Percentiles rank a stretch among this genome's conserved stretches.
phyloP scores from a whole-genome alignment of 1,140 invertebrate genomes.

The Saxidomus purpurata region DNA sequence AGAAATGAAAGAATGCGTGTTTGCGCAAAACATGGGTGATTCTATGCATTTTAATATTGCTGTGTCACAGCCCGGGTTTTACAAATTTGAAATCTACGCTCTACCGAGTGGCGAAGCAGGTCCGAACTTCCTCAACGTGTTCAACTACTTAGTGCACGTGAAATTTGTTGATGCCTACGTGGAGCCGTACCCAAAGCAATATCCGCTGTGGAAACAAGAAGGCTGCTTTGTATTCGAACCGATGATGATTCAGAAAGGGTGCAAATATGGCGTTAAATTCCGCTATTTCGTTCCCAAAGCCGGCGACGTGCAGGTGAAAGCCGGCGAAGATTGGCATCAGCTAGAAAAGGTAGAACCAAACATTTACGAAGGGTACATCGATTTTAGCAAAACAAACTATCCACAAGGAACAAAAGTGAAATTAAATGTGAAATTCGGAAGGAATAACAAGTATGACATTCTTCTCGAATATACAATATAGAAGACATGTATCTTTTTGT shows the following conservation, averaged over 20 bases:
- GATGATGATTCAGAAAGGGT: conserved; percentile 75
- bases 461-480: conserved; percentile 81
- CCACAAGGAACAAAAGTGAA: conserved; percentile 80
- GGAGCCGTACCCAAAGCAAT: conserved; percentile 85
- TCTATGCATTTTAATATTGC: conserved; percentile 80
- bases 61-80: conserved; percentile 82
- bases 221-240: conserved; percentile 85
- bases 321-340: conserved; percentile 84
- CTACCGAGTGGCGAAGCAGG: conserved; percentile 82
- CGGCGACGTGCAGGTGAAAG: conserved; percentile 82
- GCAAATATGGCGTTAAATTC: conserved; percentile 77
- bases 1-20: conserved; percentile 78
- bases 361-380: conserved; percentile 81
- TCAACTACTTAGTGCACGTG: conserved; percentile 84
- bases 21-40: conserved; percentile 75
- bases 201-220: conserved; percentile 85
- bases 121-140: conserved; percentile 85
- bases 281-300: conserved; percentile 81
- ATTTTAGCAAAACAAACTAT: conserved; percentile 74
- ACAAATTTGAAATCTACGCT: conserved; percentile 86
- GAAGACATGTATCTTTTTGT: not conserved
- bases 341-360: conserved; percentile 79
- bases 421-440: conserved; percentile 79
- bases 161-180: conserved; percentile 72
- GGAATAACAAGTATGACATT: conserved; percentile 80